A percentile compares a stretch with the other conserved stretches of the same genome.
Evolutionary conservation across 2,888 invertebrate species (phyloP).

Genomic region (Hypsopygia costalis): DNA sequence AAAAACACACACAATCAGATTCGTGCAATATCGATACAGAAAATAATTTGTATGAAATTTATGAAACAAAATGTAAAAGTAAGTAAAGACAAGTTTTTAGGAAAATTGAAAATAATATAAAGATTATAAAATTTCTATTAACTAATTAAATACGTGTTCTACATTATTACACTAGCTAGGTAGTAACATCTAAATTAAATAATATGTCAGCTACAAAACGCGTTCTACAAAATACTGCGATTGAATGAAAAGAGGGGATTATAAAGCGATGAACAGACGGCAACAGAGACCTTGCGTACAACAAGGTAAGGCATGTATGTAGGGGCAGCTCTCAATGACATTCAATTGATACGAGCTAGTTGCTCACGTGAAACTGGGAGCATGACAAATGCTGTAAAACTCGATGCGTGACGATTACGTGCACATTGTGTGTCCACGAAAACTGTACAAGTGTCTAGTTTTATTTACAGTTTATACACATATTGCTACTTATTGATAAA

Average conservation of each 20-base stretch:
- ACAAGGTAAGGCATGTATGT: conserved; percentile 50
- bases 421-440: no score
- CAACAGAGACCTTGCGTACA: conserved; percentile 60
- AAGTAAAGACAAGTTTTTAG: no score
- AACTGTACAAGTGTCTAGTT: no score
- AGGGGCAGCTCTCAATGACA: conserved; percentile 67
- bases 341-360: conserved; percentile 74
- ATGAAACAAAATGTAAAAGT: conserved; percentile 14
- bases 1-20: conserved; percentile 5
- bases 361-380: conserved; percentile 64
- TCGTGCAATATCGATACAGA: conserved; percentile 38
- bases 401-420: conserved; percentile 21
- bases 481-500: no score
- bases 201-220: not conserved
- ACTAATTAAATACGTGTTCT: no score
- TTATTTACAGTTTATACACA: no score
- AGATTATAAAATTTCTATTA: no score
- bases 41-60: conserved; percentile 24
- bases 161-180: no score
- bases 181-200: no score
- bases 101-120: no score
- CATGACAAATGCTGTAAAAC: not conserved
- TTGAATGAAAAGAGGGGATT: conserved; percentile 14
- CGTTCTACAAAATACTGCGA: conserved; percentile 13
- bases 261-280: conserved; percentile 29